A percentile compares a stretch with the other conserved stretches of the same genome.
These are phyloP conservation scores for Diadromus collaris DNA, from an alignment of 2,888 invertebrate genomes.

Conservation along the genomic window DNA sequence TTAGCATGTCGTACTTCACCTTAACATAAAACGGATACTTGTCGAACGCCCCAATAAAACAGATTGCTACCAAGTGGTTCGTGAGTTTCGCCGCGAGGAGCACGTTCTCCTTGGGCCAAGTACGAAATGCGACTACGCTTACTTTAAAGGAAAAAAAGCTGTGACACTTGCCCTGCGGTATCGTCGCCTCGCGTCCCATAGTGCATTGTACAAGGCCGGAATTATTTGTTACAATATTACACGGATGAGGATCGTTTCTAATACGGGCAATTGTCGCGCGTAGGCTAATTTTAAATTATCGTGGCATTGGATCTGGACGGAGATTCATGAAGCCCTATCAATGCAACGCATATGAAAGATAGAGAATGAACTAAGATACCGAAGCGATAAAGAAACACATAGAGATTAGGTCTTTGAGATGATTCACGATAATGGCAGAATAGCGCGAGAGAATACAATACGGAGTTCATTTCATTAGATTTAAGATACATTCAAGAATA, in stretches of 20 bases:
- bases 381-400: conserved; percentile 32
- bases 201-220: conserved; percentile 47
- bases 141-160: conserved; percentile 53
- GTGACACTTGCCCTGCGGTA: conserved; percentile 36
- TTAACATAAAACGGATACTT: conserved; percentile 1
- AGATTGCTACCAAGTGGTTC: not conserved
- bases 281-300: conserved; percentile 52
- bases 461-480: conserved; percentile 52
- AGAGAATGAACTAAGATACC: not conserved
- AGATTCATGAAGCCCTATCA: conserved; percentile 62
- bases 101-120: conserved; percentile 30
- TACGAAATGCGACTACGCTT: conserved; percentile 66
- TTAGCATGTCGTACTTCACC: no score
- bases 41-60: not conserved
- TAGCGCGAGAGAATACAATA: conserved; percentile 35
- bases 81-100: no score
- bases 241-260: conserved; percentile 2
- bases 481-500: conserved; percentile 41
- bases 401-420: conserved; percentile 40
- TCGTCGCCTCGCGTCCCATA: conserved; percentile 5
- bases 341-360: conserved; percentile 61
- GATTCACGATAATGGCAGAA: conserved; percentile 38
- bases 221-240: conserved; percentile 43
- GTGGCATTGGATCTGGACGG: conserved; percentile 69
- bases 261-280: conserved; percentile 27